Conservation (phyloP, 2,888 invertebrate genomes). For the Rosalia funebris region DNA sequence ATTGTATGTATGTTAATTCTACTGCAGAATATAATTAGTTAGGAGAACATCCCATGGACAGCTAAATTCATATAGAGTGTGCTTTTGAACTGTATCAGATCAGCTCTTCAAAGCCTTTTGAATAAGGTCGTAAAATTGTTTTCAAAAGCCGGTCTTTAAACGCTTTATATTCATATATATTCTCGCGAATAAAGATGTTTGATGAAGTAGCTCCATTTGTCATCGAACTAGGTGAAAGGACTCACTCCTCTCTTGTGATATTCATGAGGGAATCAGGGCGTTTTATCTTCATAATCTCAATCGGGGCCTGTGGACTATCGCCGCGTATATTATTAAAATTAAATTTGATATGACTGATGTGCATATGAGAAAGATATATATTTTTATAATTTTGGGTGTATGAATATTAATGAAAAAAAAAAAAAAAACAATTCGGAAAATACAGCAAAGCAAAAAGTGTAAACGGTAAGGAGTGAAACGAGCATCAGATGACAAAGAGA, state of each 20-base stretch:
- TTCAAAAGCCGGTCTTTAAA: constrained; percentile 46
- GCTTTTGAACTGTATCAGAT: constrained; percentile 7
- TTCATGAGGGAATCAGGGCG: constrained; percentile 3
- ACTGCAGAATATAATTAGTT: too few species aligned
- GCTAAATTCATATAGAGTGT: constrained; percentile 9
- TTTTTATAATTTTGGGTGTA: too few species aligned
- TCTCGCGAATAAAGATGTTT: constrained; percentile 53
- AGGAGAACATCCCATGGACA: not conserved
- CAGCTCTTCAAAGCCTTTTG: constrained; percentile 40
- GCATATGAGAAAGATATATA: too few species aligned
- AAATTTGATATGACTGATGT: not conserved
- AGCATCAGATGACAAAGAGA: constrained; percentile 37
- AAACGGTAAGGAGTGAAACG: constrained; percentile 10
- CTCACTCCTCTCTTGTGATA: constrained; percentile 30
- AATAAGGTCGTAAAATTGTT: constrained; percentile 49
- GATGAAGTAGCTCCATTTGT: constrained; percentile 56
- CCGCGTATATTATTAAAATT: not conserved
- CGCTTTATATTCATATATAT: constrained; percentile 53
- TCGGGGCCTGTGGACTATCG: not conserved
- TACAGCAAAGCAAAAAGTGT: not conserved
- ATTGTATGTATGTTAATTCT: too few species aligned
- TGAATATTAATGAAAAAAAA: not conserved
- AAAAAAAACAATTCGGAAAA: not conserved
- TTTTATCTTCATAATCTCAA: constrained; percentile 16
- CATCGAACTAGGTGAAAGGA: constrained; percentile 55